Evolutionary conservation across 2,888 invertebrate species (phyloP).

Genomic region (Nephrocerus scutellatus): DNA sequence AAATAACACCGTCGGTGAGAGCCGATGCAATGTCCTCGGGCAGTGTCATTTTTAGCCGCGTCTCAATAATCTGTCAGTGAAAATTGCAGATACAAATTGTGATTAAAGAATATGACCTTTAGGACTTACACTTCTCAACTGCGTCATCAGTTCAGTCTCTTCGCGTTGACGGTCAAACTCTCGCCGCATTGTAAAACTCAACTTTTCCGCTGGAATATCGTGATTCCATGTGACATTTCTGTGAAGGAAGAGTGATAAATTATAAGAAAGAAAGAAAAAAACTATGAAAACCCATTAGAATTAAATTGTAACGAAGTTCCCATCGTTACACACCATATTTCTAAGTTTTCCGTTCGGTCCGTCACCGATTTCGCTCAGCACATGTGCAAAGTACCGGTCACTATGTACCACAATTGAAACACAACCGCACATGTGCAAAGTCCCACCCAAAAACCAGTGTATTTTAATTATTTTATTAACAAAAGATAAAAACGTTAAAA

Average conservation of each 20-base stretch:
- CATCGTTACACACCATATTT: no score
- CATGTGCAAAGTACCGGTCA: no score
- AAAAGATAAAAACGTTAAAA: no score
- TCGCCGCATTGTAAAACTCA: conserved; percentile 85
- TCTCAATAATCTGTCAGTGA: conserved; percentile 71
- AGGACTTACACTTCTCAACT: conserved; percentile 67
- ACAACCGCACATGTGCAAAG: no score
- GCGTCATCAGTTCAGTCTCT: conserved; percentile 76
- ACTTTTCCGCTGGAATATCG: conserved; percentile 63
- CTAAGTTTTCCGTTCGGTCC: no score
- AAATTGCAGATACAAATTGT: conserved; percentile 3
- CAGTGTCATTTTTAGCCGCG: conserved; percentile 79
- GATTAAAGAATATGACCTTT: not conserved
- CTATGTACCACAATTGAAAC: no score
- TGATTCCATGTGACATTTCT: conserved; percentile 63
- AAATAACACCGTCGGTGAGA: conserved; percentile 83
- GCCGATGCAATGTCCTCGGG: conserved; percentile 80
- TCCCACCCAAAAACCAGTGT: no score
- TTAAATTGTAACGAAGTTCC: no score
- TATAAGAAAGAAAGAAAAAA: not conserved
- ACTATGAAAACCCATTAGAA: conserved; percentile 16
- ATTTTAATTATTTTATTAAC: no score
- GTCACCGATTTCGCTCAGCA: no score
- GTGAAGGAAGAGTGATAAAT: no score
- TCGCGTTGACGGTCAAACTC: conserved; percentile 88